These are phyloP conservation scores for Microctonus hyperodae DNA, from an alignment of 2,888 invertebrate genomes.

Conservation along the genomic window DNA sequence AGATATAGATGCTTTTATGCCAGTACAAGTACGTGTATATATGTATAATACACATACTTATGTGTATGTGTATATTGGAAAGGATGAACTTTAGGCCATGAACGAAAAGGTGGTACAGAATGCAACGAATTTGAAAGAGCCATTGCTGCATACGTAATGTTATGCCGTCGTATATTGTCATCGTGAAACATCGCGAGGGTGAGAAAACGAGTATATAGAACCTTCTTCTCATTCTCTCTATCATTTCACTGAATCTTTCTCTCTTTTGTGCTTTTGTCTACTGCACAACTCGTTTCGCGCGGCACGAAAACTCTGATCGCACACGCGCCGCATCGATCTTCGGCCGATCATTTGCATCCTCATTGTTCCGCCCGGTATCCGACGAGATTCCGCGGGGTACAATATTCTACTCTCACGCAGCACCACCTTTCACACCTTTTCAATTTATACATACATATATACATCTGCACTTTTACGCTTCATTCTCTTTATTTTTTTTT, in stretches of 20 bases:
- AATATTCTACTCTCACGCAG: slow-evolving; percentile 25
- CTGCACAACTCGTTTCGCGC: slow-evolving; percentile 37
- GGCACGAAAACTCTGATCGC: slow-evolving; percentile 61
- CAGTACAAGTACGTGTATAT: background rate
- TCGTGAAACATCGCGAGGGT: slow-evolving; percentile 39
- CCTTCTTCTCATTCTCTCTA: background rate
- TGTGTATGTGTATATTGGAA: background rate
- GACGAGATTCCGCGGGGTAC: slow-evolving; percentile 53
- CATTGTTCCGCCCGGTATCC: slow-evolving; percentile 58
- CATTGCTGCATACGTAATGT: slow-evolving; percentile 62
- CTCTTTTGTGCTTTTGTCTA: slow-evolving; percentile 31
- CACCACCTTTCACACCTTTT: slow-evolving; percentile 2
- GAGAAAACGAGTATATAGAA: too few relatives aligned
- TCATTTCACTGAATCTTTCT: background rate
- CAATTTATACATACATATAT: slow-evolving; percentile 5
- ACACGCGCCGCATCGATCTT: slow-evolving; percentile 61
- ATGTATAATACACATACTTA: background rate
- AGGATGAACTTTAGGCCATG: slow-evolving; percentile 19
- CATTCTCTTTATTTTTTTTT: slow-evolving; percentile 8
- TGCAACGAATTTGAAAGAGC: slow-evolving; percentile 62
- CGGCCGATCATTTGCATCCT: slow-evolving; percentile 64
- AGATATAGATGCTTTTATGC: too few relatives aligned
- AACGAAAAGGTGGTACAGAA: slow-evolving; percentile 46
- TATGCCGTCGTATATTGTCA: slow-evolving; percentile 58
- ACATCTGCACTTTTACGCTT: slow-evolving; percentile 7